Percentiles rank a stretch among this genome's conserved stretches.
phyloP scores from a whole-genome alignment of 2,888 invertebrate genomes.

The Cerastis rubricosa region DNA sequence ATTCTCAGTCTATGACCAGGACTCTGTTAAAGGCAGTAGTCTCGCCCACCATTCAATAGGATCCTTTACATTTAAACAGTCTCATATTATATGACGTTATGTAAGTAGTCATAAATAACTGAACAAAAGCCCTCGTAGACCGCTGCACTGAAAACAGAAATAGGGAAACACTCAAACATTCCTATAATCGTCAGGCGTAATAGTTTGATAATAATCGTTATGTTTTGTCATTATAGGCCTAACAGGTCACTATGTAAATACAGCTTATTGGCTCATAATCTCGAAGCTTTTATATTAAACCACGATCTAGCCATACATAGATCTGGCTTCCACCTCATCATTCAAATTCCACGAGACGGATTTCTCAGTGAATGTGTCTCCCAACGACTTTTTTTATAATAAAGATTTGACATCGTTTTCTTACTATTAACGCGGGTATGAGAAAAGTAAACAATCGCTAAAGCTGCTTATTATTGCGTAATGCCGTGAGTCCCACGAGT shows the following conservation, averaged over 20 bases:
- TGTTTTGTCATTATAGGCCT: neutral
- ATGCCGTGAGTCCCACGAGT: slow-evolving; percentile 10
- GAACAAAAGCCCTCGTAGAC: slow-evolving; percentile 3
- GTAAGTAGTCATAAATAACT: neutral
- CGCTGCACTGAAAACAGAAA: neutral
- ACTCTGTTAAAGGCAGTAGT: neutral
- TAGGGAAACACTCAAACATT: slow-evolving; percentile 11
- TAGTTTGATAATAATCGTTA: neutral
- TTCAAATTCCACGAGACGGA: neutral
- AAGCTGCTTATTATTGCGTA: slow-evolving; percentile 13
- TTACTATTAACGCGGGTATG: slow-evolving; percentile 16
- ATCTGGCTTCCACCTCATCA: neutral
- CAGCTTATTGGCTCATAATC: neutral
- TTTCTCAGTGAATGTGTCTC: neutral
- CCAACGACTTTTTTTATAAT: slow-evolving; percentile 17
- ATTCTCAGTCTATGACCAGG: neutral
- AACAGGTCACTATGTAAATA: neutral
- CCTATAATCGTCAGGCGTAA: neutral
- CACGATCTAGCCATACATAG: neutral
- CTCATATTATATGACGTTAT: neutral
- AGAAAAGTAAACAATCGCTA: slow-evolving; percentile 41
- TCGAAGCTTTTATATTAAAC: neutral
- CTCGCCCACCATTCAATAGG: neutral
- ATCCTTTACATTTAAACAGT: neutral
- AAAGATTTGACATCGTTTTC: slow-evolving; percentile 41